These are phyloP conservation scores for Amiota mariae DNA, from an alignment of 2,888 invertebrate genomes.

Conservation along the genomic window DNA sequence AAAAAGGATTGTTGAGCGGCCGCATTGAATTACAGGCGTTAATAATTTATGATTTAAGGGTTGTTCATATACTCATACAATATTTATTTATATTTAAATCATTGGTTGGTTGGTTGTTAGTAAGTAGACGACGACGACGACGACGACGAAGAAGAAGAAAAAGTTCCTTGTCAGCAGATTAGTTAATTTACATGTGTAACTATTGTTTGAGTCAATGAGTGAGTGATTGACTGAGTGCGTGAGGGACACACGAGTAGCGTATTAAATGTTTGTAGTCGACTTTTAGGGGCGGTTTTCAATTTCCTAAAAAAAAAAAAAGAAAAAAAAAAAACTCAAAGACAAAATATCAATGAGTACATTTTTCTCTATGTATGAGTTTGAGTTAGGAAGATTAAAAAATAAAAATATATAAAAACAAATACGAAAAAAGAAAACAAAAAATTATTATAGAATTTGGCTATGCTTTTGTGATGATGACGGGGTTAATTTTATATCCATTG, in stretches of 20 bases:
- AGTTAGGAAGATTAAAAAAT: not conserved
- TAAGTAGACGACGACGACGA: too few species aligned
- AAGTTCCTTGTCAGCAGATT: not conserved
- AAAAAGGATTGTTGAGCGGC: too few species aligned
- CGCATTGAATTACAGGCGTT: too few species aligned
- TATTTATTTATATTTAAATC: conserved; percentile 54
- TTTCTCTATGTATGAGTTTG: not conserved
- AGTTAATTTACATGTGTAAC: conserved; percentile 46
- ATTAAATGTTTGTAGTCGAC: conserved; percentile 46
- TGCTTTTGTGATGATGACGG: not conserved
- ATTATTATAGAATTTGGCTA: too few species aligned
- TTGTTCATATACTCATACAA: conserved; percentile 54
- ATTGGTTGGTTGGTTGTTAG: conserved; percentile 38
- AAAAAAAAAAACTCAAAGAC: conserved; percentile 4
- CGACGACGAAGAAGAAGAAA: not conserved
- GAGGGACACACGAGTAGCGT: conserved; percentile 5
- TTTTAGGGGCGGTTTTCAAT: conserved; percentile 41
- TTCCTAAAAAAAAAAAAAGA: conserved; percentile 52
- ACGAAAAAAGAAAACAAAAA: conserved; percentile 5
- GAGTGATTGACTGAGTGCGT: conserved; percentile 28
- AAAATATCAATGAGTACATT: not conserved
- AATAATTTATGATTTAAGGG: conserved; percentile 16
- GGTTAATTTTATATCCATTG: conserved; percentile 5
- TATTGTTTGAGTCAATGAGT: conserved; percentile 45
- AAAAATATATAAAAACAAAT: conserved; percentile 5